Evolutionary conservation across 2,113 vertebrate genomes (phyloP).

Genomic region (Laticauda colubrina): DNA sequence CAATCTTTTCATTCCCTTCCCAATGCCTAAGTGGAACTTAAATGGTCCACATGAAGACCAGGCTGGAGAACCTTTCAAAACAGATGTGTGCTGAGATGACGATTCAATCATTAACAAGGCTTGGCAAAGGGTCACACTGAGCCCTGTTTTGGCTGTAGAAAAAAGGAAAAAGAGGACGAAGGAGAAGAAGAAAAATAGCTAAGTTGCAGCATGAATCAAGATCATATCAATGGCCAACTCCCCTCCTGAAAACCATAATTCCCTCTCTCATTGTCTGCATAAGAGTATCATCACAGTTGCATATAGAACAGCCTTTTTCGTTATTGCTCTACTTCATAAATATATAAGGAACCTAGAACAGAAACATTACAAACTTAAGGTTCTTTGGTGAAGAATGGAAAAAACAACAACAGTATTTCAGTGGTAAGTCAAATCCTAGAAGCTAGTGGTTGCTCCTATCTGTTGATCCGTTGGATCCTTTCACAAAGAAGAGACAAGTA

Average conservation of each 20-base stretch:
- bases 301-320: constrained; percentile 78
- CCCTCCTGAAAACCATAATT: constrained; percentile 39
- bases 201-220: constrained; percentile 63
- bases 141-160: constrained; percentile 59
- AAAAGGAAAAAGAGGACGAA: background rate
- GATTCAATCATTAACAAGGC: constrained; percentile 39
- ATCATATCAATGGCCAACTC: constrained; percentile 58
- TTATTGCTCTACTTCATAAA: constrained; percentile 81
- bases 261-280: constrained; percentile 67
- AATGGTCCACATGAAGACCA: background rate
- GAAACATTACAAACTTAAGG: constrained; percentile 84
- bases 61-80: constrained; percentile 25
- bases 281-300: constrained; percentile 76
- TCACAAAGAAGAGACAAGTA: constrained; percentile 90
- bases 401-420: constrained; percentile 76
- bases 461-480: constrained; percentile 81
- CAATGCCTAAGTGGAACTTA: constrained; percentile 2
- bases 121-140: constrained; percentile 65
- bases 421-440: constrained; percentile 52
- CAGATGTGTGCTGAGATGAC: constrained; percentile 24
- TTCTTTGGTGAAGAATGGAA: constrained; percentile 84
- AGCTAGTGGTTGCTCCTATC: constrained; percentile 68
- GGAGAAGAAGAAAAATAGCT: constrained; percentile 46
- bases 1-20: background rate
- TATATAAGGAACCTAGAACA: constrained; percentile 77